Conservation (phyloP, 1,140 invertebrate species). For the Temnothorax curvispinosus region DNA sequence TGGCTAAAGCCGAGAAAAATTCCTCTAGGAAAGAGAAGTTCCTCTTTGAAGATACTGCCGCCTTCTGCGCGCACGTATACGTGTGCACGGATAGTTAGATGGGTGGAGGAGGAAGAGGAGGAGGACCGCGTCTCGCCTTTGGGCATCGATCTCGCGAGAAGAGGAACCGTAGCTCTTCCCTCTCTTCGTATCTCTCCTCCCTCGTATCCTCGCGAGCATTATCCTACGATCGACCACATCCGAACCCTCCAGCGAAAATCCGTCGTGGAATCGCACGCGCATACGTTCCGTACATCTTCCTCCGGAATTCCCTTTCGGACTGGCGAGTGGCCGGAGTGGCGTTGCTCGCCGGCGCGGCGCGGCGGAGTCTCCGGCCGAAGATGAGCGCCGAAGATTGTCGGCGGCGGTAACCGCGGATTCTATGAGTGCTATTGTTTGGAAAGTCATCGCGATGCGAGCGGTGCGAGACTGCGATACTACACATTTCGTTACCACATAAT, state of each 20-base stretch:
- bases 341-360: constrained; percentile 30
- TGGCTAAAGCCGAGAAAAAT: background rate
- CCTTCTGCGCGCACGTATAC: constrained; percentile 42
- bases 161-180: constrained; percentile 60
- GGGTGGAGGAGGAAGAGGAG: constrained; percentile 26
- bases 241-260: constrained; percentile 77
- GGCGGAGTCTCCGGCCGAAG: background rate
- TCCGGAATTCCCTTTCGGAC: constrained; percentile 63
- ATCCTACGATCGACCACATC: constrained; percentile 82
- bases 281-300: constrained; percentile 70
- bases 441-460: constrained; percentile 13
- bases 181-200: constrained; percentile 52
- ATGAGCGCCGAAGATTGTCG: constrained; percentile 44
- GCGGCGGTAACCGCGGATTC: constrained; percentile 29
- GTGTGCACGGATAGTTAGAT: constrained; percentile 15
- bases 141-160: constrained; percentile 75
- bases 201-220: constrained; percentile 68
- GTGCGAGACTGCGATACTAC: background rate
- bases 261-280: constrained; percentile 66
- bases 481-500: background rate
- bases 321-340: constrained; percentile 25
- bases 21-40: constrained; percentile 35
- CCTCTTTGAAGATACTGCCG: constrained; percentile 59
- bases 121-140: constrained; percentile 70
- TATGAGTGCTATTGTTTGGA: constrained; percentile 26